Evolutionary conservation across 2,797 vertebrate genomes (phyloP).

Genomic region (Anabas testudineus): DNA sequence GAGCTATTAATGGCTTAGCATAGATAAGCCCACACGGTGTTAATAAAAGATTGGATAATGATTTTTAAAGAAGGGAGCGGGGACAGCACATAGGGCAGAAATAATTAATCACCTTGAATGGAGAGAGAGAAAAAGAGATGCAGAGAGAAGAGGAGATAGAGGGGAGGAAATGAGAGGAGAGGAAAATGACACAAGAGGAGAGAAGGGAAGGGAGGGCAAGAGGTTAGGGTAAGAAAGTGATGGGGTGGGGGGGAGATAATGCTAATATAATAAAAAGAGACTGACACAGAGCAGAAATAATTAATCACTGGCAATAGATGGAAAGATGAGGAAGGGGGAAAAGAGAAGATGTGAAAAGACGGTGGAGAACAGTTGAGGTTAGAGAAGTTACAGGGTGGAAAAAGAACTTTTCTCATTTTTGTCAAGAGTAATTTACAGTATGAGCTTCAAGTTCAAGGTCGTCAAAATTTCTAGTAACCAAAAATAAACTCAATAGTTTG

Average conservation of each 20-base stretch:
- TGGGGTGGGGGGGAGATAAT: constrained; percentile 42
- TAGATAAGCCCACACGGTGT: constrained; percentile 68
- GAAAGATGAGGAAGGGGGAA: constrained; percentile 28
- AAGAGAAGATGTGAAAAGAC: neutral
- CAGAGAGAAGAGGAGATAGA: constrained; percentile 4
- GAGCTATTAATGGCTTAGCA: constrained; percentile 62
- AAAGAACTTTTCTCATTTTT: neutral
- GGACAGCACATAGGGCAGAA: constrained; percentile 61
- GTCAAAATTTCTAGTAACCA: constrained; percentile 15
- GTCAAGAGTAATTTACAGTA: constrained; percentile 1
- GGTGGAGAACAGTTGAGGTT: neutral
- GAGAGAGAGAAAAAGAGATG: constrained; percentile 27
- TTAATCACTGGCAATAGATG: constrained; percentile 51
- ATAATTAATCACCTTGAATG: constrained; percentile 71
- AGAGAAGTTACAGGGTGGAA: neutral
- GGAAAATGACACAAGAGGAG: constrained; percentile 37
- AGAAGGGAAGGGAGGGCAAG: constrained; percentile 34
- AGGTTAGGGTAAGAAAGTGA: constrained; percentile 31
- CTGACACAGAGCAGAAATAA: constrained; percentile 48
- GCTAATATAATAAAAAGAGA: constrained; percentile 57
- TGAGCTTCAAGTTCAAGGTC: constrained; percentile 37
- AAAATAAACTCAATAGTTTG: constrained; percentile 23
- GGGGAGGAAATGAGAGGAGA: constrained; percentile 25
- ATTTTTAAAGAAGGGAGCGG: constrained; percentile 66
- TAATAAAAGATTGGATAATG: constrained; percentile 74